Evolutionary conservation across 2,113 vertebrate genomes (phyloP).

Genomic region (Haemorhous mexicanus): DNA sequence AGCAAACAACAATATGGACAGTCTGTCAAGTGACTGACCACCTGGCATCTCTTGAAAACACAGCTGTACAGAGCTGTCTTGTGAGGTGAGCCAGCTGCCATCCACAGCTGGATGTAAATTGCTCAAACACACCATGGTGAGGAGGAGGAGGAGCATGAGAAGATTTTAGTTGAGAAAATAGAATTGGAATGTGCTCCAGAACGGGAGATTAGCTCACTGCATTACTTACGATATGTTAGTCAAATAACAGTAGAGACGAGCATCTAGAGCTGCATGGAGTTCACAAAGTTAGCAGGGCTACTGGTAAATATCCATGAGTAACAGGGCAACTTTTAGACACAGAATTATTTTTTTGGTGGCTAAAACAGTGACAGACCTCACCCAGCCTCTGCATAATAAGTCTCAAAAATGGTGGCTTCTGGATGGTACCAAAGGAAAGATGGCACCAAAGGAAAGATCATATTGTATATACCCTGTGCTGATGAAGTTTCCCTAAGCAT

Average conservation of each 20-base stretch:
- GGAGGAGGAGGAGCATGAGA: not conserved
- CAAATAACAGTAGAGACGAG: not conserved
- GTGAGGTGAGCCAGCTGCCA: not conserved
- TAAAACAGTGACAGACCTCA: not conserved
- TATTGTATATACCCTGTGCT: not conserved
- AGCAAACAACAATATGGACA: not conserved
- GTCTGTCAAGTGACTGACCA: not conserved
- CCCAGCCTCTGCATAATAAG: not conserved
- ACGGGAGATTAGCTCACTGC: not conserved
- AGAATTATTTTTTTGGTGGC: not conserved
- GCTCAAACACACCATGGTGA: not conserved
- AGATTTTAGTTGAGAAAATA: not conserved
- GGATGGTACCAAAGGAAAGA: not conserved
- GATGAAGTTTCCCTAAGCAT: not conserved
- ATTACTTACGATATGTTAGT: not conserved
- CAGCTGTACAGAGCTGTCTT: not conserved
- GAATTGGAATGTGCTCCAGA: not conserved
- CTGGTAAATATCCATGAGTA: not conserved
- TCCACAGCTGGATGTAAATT: not conserved
- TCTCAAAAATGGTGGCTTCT: not conserved
- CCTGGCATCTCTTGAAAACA: not conserved
- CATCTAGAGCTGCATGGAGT: not conserved
- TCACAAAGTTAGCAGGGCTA: not conserved
- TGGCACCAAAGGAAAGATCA: not conserved
- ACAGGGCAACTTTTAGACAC: not conserved